Evolutionary conservation across 2,113 vertebrate species (phyloP), one percentile per base, ranked within the genome.

Genomic region (Pycnonotus jocosus): DNA sequence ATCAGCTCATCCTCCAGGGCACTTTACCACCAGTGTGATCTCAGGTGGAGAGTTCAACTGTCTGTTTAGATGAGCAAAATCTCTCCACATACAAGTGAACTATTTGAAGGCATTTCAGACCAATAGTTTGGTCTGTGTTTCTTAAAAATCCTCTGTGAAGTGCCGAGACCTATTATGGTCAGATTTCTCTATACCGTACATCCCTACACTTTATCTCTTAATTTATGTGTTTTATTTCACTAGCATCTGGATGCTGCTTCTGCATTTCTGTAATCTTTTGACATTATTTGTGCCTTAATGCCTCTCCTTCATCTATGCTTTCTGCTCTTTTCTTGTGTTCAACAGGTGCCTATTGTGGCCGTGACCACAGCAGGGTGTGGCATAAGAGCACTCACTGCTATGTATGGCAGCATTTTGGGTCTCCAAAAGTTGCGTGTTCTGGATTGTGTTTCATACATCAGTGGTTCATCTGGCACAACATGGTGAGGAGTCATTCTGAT

Each of bases 381-480:
- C 24, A 88, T 98, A 38, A 98, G 99, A 95, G 99, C 99, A 9
- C 98, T 99, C 96, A 98, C 98, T 2, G 95, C 95, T 84, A 97
- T 98, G 94, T 98, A 98, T 2, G 99, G 99, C 37, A 98, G 98
- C 86, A 93, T 99, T 90, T 97, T 96, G 93, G 98, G 97, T 11
- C 98, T 99, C 64, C 98, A 99, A 95, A 98, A 98, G 31, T 62
- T 98, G 68, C 98, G 97, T 70, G 87, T 99, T 83, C 93, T 99
- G 80, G 98, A 99, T 21, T 97, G 98, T 23, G 33, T 98, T 91
- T 98, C 96, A 65, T 99, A 99, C 81, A 98, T 99, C 86, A 98
- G 98, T 3, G 98, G 98, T n/a, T 98, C 99, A 0, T 99, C 99
- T 10, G 99, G 99, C 37, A 98, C 99, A 54, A 99, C 99, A 50